phyloP scores from a whole-genome alignment of 2,113 vertebrate genomes.

The Tinamus guttatus region DNA sequence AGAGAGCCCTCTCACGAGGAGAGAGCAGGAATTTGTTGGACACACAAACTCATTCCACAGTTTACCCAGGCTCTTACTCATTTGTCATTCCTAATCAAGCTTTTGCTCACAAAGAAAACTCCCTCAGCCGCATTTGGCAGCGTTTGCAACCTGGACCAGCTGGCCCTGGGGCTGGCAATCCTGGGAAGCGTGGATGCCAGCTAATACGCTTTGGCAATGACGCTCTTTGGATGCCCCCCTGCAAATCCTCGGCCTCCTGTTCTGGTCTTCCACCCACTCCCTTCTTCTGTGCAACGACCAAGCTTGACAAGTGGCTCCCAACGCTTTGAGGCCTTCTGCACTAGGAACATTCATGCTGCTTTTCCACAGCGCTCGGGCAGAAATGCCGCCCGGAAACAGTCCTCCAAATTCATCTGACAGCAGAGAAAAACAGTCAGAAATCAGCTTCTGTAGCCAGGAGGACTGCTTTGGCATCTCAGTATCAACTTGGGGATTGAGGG shows the following conservation, averaged over 20 bases:
- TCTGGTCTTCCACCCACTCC: not conserved
- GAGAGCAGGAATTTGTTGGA: not conserved
- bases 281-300: not conserved
- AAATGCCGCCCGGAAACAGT: not conserved
- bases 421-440: not conserved
- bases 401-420: not conserved
- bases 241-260: not conserved
- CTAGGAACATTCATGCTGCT: not conserved
- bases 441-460: not conserved
- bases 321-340: not conserved
- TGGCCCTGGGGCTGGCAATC: not conserved
- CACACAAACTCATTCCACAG: not conserved
- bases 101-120: not conserved
- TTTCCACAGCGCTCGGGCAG: not conserved
- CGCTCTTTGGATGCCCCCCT: not conserved
- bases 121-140: not conserved
- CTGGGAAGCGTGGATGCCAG: not conserved
- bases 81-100: not conserved
- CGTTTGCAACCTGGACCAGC: not conserved
- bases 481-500: rapidly evolving
- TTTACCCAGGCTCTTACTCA: not conserved
- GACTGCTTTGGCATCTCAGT: not conserved
- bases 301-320: not conserved
- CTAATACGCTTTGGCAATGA: not conserved
- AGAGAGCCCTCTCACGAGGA: not conserved